Base-by-base conservation (phyloP, 2,888 invertebrate genomes). In the Epicampocera succincta region DNA sequence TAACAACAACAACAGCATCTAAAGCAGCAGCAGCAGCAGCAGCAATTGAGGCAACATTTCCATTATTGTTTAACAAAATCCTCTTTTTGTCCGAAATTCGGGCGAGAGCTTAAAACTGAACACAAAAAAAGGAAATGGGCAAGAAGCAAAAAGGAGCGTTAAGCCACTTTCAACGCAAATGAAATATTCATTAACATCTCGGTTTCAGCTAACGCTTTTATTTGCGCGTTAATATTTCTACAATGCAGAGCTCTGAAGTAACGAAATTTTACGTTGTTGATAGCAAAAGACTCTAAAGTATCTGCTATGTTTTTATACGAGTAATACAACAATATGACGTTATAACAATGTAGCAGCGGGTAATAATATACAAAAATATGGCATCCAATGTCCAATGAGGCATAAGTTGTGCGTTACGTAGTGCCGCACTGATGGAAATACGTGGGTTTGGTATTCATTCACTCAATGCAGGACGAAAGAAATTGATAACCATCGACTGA, bases 111-210 rank as follows among this genome's bases (percentile, higher is more conserved):
- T 79, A 68, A 73, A 69, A 46, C 54, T 42, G 63, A 12, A n/a
- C n/a, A 48, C 38, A 61, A 68, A 66, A 25, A 50, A 48, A 8
- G n/a, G n/a, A n/a, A 63, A 44, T n/a, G 38, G n/a, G 1, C 2
- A 61, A 46, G 19, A 54, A 72, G 56, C 60, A 61, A 68, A 78
- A 60, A 52, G 65, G 80, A 80, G 74, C 78, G 81, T 84, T 85
- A 83, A 84, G 80, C 80, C 76, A 83, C 76, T 80, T 82, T 72
- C 80, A 75, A 50, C 85, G 81, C 82, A 85, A 87, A 87, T 87
- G 87, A 87, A 87, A 87, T 87, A 87, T 87, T 87, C 87, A 87
- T 87, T 87, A 87, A 86, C 85, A 85, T 84, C 82, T 85, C 84
- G 80, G 75, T 68, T 33, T 52, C 66, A 40, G 78, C 46, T n/a